Evolutionary conservation across 2,797 vertebrate species (phyloP).

Genomic region (Dendrocincla tyrannina): DNA sequence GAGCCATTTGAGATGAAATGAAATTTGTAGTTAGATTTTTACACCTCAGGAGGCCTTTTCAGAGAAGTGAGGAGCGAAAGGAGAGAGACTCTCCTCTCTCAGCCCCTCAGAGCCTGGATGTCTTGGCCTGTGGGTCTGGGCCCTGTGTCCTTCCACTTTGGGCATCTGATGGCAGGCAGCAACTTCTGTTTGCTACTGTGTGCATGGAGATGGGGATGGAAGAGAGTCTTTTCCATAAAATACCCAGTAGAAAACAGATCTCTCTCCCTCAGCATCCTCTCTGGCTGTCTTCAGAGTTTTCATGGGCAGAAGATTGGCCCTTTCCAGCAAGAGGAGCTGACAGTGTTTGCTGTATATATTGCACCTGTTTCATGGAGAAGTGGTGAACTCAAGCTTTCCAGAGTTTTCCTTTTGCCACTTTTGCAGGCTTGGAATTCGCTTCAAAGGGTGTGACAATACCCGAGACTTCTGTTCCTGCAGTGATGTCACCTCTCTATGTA

Average conservation of each 20-base stretch:
- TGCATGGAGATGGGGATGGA: neutral
- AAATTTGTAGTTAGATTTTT: neutral
- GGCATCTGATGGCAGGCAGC: neutral
- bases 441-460: neutral
- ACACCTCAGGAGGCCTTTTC: slow-evolving; percentile 1
- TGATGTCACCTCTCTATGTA: neutral
- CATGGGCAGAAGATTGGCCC: neutral
- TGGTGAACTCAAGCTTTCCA: neutral
- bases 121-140: neutral
- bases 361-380: neutral
- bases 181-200: neutral
- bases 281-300: neutral
- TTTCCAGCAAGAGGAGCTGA: neutral
- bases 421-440: slow-evolving; percentile 5
- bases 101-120: neutral
- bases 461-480: neutral
- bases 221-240: neutral
- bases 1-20: neutral
- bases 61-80: neutral
- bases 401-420: neutral
- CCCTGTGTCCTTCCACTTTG: neutral
- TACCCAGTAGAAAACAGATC: neutral
- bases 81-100: neutral
- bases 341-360: neutral
- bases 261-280: neutral